Percentiles rank a stretch among this genome's conserved stretches.
phyloP scores from a whole-genome alignment of 2,888 invertebrate genomes.

The Drosophila vallismaia region DNA sequence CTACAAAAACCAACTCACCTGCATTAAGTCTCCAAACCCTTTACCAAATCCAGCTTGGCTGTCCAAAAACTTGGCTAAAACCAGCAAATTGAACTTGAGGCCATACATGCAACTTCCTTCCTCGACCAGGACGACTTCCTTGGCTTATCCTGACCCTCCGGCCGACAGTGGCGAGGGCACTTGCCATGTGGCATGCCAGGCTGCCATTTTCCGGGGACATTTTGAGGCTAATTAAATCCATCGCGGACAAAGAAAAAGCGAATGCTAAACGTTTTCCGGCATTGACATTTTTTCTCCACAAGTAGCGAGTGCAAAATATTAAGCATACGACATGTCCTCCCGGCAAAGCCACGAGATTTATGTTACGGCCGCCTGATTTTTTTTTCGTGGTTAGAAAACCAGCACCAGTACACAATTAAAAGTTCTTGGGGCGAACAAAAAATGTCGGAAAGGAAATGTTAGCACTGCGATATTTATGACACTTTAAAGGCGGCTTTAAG shows the following conservation, averaged over 20 bases:
- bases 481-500: slow-evolving; percentile 58
- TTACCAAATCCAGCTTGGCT: not conserved
- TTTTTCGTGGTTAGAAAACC: not conserved
- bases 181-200: slow-evolving; percentile 58
- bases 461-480: slow-evolving; percentile 65
- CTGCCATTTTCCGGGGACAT: slow-evolving; percentile 62
- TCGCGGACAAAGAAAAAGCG: slow-evolving; percentile 39
- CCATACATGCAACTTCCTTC: slow-evolving; percentile 76
- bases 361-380: slow-evolving; percentile 29
- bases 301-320: slow-evolving; percentile 52
- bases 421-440: slow-evolving; percentile 19
- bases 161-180: slow-evolving; percentile 30
- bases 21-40: not conserved
- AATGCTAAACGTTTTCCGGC: slow-evolving; percentile 76
- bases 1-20: too few relatives aligned
- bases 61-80: slow-evolving; percentile 21
- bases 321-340: slow-evolving; percentile 67
- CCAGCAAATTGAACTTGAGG: slow-evolving; percentile 74
- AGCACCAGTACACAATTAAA: slow-evolving; percentile 55
- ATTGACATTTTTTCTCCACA: slow-evolving; percentile 64
- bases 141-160: slow-evolving; percentile 59
- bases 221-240: slow-evolving; percentile 75
- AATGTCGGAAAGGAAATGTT: slow-evolving; percentile 53
- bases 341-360: slow-evolving; percentile 33
- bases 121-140: slow-evolving; percentile 36